Evolutionary conservation across 2,113 vertebrate genomes (phyloP).

Genomic region (Callopanchax toddi): DNA sequence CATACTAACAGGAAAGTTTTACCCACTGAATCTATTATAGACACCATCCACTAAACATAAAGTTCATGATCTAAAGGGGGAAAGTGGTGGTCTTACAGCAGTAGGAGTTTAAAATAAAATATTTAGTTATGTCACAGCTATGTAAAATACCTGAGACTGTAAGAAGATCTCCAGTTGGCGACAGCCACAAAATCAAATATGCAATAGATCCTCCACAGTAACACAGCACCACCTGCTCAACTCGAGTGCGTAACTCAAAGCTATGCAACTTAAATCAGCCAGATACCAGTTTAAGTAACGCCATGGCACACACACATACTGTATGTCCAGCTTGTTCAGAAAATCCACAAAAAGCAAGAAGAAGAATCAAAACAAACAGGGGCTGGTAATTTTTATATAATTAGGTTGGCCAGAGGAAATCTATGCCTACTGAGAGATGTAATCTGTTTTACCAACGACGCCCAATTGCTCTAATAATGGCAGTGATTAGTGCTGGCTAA

Average conservation of each 20-base stretch:
- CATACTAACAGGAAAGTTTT: neutral
- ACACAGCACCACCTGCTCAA: constrained; percentile 23
- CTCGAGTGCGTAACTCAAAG: constrained; percentile 30
- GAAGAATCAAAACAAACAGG: constrained; percentile 1
- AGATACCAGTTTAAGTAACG: neutral
- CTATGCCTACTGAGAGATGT: constrained; percentile 33
- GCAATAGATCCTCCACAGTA: constrained; percentile 17
- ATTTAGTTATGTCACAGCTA: neutral
- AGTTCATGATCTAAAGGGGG: constrained; percentile 5
- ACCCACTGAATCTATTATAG: neutral
- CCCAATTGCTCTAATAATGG: constrained; percentile 38
- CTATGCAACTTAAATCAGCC: constrained; percentile 6
- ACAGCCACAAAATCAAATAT: constrained; percentile 8
- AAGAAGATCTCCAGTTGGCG: constrained; percentile 27
- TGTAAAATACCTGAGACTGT: neutral
- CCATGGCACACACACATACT: constrained; percentile 1
- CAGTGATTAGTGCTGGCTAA: constrained; percentile 42
- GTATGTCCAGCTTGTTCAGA: constrained; percentile 4
- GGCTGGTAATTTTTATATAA: constrained; percentile 6
- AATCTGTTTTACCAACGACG: constrained; percentile 37
- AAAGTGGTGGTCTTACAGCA: neutral
- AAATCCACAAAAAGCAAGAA: constrained; percentile 5
- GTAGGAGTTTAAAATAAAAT: neutral
- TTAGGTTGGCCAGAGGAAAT: neutral
- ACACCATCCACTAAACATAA: neutral